These are phyloP conservation scores for Rhyacophila evoluta DNA, from an alignment of 2,888 invertebrate genomes.

Conservation along the genomic window DNA sequence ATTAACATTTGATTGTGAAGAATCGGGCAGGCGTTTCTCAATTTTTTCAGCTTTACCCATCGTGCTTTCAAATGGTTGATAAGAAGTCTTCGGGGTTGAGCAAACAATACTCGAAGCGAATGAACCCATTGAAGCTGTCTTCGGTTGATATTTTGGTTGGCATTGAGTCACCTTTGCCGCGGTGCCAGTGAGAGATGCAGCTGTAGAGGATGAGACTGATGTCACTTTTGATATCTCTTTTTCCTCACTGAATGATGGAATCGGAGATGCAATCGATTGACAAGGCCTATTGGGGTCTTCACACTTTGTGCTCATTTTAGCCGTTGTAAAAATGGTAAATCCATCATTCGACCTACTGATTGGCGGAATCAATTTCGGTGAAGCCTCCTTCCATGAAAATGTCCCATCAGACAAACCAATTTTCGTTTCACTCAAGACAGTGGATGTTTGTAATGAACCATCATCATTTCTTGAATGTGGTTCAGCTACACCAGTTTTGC, in stretches of 20 bases:
- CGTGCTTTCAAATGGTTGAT: conserved; percentile 34
- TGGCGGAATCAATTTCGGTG: conserved; percentile 23
- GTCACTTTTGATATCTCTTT: conserved; percentile 28
- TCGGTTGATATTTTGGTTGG: conserved; percentile 31
- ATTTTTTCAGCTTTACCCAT: neutral
- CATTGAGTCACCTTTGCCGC: neutral
- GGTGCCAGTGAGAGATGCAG: neutral
- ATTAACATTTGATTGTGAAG: neutral
- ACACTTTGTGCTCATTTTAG: conserved; percentile 45
- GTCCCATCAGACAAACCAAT: neutral
- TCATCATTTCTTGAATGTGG: neutral
- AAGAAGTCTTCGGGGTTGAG: conserved; percentile 47
- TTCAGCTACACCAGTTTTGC: neutral
- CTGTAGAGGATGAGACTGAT: neutral
- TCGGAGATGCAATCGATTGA: conserved; percentile 52
- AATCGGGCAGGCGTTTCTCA: neutral
- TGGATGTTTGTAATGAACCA: neutral
- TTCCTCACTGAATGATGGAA: conserved; percentile 46
- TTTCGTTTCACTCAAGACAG: too few relatives aligned
- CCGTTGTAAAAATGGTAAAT: conserved; percentile 52
- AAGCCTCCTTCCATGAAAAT: neutral
- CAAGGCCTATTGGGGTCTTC: conserved; percentile 48
- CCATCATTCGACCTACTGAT: conserved; percentile 36
- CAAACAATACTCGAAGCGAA: conserved; percentile 43
- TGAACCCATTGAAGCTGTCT: conserved; percentile 27